Evolutionary conservation across 2,888 invertebrate species (phyloP).

Genomic region (Caenorhabditis sp.): DNA sequence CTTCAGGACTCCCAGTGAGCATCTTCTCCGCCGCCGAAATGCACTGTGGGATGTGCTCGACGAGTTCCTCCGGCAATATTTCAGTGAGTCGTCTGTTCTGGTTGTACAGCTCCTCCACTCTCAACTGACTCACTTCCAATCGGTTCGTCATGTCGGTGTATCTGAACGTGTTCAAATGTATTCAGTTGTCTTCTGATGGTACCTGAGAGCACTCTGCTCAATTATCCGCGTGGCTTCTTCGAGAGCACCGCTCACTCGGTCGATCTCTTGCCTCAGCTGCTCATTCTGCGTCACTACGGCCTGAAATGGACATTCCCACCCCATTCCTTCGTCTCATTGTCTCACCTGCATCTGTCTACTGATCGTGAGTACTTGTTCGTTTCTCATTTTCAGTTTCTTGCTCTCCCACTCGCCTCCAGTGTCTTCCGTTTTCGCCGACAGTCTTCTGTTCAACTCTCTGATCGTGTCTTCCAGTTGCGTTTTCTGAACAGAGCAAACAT

Average conservation of each 20-base stretch:
- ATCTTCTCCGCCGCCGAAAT: conserved; percentile 30
- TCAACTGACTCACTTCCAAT: conserved; percentile 26
- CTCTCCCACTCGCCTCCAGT: conserved; percentile 73
- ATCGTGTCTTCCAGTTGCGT: conserved; percentile 77
- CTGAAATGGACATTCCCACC: conserved; percentile 52
- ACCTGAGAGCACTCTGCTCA: conserved; percentile 69
- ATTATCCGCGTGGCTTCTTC: conserved; percentile 75
- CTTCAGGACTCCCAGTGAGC: conserved; percentile 18
- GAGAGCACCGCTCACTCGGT: conserved; percentile 68
- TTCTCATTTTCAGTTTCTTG: conserved; percentile 72
- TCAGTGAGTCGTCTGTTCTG: conserved; percentile 52
- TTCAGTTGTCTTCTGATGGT: not conserved
- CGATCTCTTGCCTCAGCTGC: conserved; percentile 69
- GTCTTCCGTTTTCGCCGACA: conserved; percentile 70
- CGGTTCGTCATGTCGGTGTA: conserved; percentile 47
- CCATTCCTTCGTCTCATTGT: not conserved
- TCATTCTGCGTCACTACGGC: conserved; percentile 74
- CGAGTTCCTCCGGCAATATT: conserved; percentile 34
- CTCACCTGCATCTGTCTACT: conserved; percentile 73
- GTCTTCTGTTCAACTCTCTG: conserved; percentile 72
- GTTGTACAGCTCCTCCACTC: conserved; percentile 37
- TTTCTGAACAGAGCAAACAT: conserved; percentile 62
- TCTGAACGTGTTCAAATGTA: too few relatives aligned
- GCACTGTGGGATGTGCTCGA: conserved; percentile 18
- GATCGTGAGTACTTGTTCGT: conserved; percentile 75